These are phyloP conservation scores for Euura lappo DNA, from an alignment of 1,140 invertebrate species.

Conservation along the genomic window DNA sequence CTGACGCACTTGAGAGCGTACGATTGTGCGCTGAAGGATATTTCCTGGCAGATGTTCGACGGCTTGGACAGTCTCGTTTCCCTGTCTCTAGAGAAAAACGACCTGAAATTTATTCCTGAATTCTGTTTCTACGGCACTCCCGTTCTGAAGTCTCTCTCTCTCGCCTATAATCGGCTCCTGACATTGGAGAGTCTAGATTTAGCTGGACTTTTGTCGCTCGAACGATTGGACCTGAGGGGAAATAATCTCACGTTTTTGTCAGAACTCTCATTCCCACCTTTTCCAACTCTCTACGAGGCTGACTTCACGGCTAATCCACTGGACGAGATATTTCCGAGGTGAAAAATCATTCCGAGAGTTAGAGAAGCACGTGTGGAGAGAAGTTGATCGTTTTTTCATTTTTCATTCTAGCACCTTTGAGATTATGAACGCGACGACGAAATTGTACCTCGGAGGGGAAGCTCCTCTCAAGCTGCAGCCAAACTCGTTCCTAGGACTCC, in stretches of 20 bases:
- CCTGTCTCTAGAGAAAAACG: constrained; percentile 69
- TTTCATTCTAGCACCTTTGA: constrained; percentile 66
- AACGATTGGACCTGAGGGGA: constrained; percentile 68
- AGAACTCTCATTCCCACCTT: constrained; percentile 72
- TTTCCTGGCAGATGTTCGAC: constrained; percentile 76
- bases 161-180: constrained; percentile 68
- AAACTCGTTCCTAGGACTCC: constrained; percentile 69
- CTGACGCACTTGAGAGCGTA: constrained; percentile 66
- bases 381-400: background rate
- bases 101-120: constrained; percentile 68
- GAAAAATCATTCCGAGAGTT: constrained; percentile 20
- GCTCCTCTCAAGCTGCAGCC: constrained; percentile 63
- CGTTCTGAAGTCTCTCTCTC: constrained; percentile 66
- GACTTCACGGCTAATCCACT: constrained; percentile 74
- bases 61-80: constrained; percentile 65
- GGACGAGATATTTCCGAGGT: constrained; percentile 67
- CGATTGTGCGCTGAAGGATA: constrained; percentile 65
- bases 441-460: constrained; percentile 66
- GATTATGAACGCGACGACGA: constrained; percentile 71
- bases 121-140: constrained; percentile 74
- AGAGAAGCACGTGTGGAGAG: background rate
- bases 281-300: constrained; percentile 66
- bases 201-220: constrained; percentile 69
- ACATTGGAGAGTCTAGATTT: constrained; percentile 70
- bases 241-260: constrained; percentile 73